Base-by-base conservation (phyloP, 2,797 vertebrate species). In the Cirrhinus mrigala region DNA sequence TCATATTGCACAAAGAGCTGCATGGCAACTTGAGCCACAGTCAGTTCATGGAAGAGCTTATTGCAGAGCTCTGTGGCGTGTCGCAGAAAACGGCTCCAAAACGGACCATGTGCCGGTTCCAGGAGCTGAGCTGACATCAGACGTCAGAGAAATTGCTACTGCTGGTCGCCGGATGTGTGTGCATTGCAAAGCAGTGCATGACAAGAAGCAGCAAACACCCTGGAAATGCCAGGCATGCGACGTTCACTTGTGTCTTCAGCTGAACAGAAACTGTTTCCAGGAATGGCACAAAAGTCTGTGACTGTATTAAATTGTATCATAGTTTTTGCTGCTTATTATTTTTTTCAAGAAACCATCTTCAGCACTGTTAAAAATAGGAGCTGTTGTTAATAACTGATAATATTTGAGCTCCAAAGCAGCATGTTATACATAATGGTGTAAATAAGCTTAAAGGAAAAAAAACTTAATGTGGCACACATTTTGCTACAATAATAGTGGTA, bases 1-100 rank as follows among this genome's bases (percentile, higher is more conserved):
- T 64, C 68, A 69, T 87, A 18, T 60, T 90, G 6, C 84, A 89
- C 82, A 89, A 83, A 62, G 84, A 89, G 73, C 81, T 89, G 29
- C 10, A n/a, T 8, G 22, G 70, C 27, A 80, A 66, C 14, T 33
- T 84, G 78, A 85, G 58, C 0, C 80, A 73, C 76, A 89, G 86
- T 24, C 54, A 44, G 9, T 85, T 90, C 75, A 60, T 85, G 83
- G 58, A 87, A 22, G 78, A 82, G 50, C 83, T 88, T 24, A 88
- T 70, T 24, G 56, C 82, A 18, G 71, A 89, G 62, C 24, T 90
- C 16, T 89, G 83, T 12, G 81, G 83, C 6, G 76, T 64, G 40
- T 15, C 81, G 3, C 40, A 70, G 9, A 6, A 37, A 16, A 20
- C 27, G 6, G 37, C 18, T 22, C 40, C 69, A 37, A 58, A 70